Evolutionary conservation across 2,113 vertebrate species (phyloP), one percentile per base, ranked within the genome.

Genomic region (Chlamydotis undulata): DNA sequence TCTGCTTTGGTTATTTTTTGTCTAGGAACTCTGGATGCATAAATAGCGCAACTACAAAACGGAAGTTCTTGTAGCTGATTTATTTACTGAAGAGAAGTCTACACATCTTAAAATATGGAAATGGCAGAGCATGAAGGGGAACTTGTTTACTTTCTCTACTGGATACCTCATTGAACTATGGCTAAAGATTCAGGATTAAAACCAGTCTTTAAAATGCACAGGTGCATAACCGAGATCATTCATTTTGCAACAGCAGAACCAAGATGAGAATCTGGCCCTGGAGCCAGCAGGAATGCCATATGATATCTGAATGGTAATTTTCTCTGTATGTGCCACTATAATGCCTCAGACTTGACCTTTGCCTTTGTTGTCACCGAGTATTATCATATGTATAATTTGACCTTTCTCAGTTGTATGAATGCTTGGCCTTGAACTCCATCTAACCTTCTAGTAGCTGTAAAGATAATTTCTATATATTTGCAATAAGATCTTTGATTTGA

Each of bases 341-440:
- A 93, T 92, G 83, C 89, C 86, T 92, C 93, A 91, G 93, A 91
- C 89, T 70, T 90, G 95, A 96, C 94, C 96, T 94, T 89, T 96
- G 94, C 70, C 94, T 95, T 95, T 96, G 91, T 96, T 96, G 95
- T 94, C 96, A 96, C 95, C 96, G 91, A 92, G 87, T 91, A 96
- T 96, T 96, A 95, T 96, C 95, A 94, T 93, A 95, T 79, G 95
- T 94, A 95, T 94, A 94, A 96, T 96, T 94, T 91, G 94, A 92
- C 96, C 93, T 94, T 93, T 95, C 74, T 87, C 88, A 73, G 61
- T 74, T 94, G 87, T 84, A 77, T 50, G 84, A 96, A 94, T 91
- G 63, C 71, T 89, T 94, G 95, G 95, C 94, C 96, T 96, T 97
- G 96, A 97, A 96, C 96, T 96, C 96, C 77, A 87, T 70, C 83